Evolutionary conservation across 2,797 vertebrate genomes (phyloP).

Genomic region (Sebastes hopkinsi): DNA sequence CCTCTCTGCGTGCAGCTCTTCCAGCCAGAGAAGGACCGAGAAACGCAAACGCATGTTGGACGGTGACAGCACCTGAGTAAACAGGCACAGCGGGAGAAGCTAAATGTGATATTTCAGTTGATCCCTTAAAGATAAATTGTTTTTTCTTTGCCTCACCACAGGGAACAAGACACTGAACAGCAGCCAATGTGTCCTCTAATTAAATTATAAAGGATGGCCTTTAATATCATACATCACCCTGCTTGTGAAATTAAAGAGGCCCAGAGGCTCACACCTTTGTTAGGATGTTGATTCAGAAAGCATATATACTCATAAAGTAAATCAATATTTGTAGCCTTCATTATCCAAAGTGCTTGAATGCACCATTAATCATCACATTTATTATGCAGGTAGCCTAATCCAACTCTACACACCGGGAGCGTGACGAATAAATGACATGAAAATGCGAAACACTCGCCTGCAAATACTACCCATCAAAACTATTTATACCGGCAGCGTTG

Average conservation of each 20-base stretch:
- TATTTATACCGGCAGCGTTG: no score
- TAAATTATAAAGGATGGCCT: neutral
- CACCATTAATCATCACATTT: neutral
- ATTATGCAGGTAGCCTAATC: neutral
- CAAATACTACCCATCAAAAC: no score
- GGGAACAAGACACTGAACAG: neutral
- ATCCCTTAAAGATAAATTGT: neutral
- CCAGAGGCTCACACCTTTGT: neutral
- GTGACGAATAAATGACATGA: no score
- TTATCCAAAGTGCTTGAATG: neutral
- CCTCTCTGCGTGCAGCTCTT: slow-evolving; percentile 88
- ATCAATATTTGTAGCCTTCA: neutral
- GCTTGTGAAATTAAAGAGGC: neutral
- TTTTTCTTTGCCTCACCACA: neutral
- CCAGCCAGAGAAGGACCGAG: slow-evolving; percentile 92
- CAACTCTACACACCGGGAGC: neutral
- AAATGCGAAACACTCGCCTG: no score
- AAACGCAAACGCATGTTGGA: slow-evolving; percentile 85
- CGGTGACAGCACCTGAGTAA: slow-evolving; percentile 81
- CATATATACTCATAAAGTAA: neutral
- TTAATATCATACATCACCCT: neutral
- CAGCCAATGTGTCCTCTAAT: neutral
- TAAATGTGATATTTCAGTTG: neutral
- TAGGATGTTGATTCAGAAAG: neutral
- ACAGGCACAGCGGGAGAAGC: neutral